These are phyloP conservation scores for Tragelaphus buxtoni DNA, from an alignment of 2,113 vertebrate species.

Conservation along the genomic window DNA sequence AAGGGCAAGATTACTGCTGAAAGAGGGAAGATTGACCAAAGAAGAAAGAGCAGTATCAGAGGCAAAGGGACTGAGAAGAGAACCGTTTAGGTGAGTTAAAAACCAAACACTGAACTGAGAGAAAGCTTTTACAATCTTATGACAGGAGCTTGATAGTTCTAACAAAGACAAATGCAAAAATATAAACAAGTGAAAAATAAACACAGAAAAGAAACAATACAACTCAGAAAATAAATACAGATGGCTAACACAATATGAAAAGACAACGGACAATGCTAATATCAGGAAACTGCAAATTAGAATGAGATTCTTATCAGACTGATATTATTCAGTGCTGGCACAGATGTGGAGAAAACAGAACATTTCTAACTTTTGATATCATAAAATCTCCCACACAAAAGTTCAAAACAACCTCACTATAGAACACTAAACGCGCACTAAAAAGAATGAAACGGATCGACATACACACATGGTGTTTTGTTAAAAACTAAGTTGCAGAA, in stretches of 20 bases:
- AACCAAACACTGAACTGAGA: neutral
- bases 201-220: neutral
- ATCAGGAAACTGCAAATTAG: neutral
- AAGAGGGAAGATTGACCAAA: neutral
- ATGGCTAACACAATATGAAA: neutral
- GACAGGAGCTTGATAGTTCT: neutral
- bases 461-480: neutral
- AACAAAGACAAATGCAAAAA: neutral
- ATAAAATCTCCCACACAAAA: slow-evolving; percentile 14
- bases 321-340: neutral
- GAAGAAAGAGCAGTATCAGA: neutral
- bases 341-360: neutral
- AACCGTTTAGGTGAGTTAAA: neutral
- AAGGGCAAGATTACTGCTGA: neutral
- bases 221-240: neutral
- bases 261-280: neutral
- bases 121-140: neutral
- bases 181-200: neutral
- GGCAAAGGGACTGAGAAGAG: neutral
- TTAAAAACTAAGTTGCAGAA: neutral
- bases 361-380: neutral
- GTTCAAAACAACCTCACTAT: neutral
- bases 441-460: neutral
- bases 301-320: neutral
- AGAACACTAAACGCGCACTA: neutral